Evolutionary conservation across 2,797 vertebrate species (phyloP), one percentile per base, ranked within the genome.

Genomic region (Schizothorax lantsangensis): DNA sequence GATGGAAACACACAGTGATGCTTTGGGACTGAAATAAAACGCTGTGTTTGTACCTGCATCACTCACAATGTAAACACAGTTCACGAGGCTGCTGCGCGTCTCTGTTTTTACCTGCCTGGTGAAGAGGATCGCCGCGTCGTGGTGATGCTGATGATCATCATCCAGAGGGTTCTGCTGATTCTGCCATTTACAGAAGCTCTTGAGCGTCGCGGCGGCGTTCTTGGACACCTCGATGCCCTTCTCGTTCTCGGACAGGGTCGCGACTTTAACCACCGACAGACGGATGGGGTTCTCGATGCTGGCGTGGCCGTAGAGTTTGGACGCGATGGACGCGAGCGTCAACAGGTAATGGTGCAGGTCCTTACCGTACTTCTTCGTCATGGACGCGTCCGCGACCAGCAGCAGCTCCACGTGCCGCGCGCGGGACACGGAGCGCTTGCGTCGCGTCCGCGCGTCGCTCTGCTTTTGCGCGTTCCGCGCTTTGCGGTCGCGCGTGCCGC

Each of bases 121-220:
- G 95, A 99, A 99, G 93, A 99, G 97, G 92, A 99, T 98, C 91
- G 98, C 98, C 0, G 98, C 98, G 2, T 99, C 98, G 0, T 99
- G 97, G 90, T 99, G 98, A n/a, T 98, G 96, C 9, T 96, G 96
- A 2, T 98, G 96, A 83, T 97, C 95, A 0, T 98, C 97, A 0
- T 96, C 97, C 72, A 97, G 95, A 45, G 96, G 96, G 93, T 98
- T 99, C 89, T 98, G 98, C 87, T 98, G 97, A 90, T 98, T 97
- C 93, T 99, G 98, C 98, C 98, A 99, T 94, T 97, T 99, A 93
- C 98, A 99, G 91, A 99, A 99, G 94, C 97, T 98, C 95, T 98
- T 98, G 77, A 99, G 96, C 0, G 98, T 98, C 81, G 97, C 95
- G 33, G 98, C 98, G 0, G 98, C 98, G 49, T 99, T 99, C 93